Evolutionary conservation across 2,888 invertebrate genomes (phyloP).

Genomic region (Ophonus ardosiacus): DNA sequence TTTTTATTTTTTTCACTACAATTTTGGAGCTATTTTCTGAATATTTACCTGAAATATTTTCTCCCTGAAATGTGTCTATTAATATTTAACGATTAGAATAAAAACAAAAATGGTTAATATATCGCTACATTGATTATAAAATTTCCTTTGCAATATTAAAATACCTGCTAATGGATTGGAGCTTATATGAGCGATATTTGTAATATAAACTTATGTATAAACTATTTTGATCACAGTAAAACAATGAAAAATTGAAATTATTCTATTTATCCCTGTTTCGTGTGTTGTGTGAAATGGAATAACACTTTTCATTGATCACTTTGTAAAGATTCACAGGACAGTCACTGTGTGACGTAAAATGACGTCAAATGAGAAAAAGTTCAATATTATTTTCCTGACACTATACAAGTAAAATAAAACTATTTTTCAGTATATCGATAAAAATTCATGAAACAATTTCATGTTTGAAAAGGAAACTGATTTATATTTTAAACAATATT

Average conservation of each 20-base stretch:
- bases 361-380: slow-evolving; percentile 10
- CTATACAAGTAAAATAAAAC: neutral
- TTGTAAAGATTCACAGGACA: neutral
- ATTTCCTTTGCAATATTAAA: neutral
- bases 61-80: too few species aligned
- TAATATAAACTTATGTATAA: neutral
- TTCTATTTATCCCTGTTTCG: neutral
- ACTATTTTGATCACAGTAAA: neutral
- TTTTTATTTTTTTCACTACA: neutral
- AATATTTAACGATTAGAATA: neutral
- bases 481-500: neutral
- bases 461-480: neutral
- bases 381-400: neutral
- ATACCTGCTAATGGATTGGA: too few species aligned
- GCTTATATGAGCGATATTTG: neutral
- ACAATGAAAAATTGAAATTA: neutral
- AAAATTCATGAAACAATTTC: neutral
- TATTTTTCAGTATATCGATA: neutral
- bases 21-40: neutral
- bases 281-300: neutral
- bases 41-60: too few species aligned
- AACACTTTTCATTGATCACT: slow-evolving; percentile 6
- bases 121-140: neutral
- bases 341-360: neutral
- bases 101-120: neutral